phyloP scores from a whole-genome alignment of 2,797 vertebrate genomes.

The Craterocephalus amniculus region DNA sequence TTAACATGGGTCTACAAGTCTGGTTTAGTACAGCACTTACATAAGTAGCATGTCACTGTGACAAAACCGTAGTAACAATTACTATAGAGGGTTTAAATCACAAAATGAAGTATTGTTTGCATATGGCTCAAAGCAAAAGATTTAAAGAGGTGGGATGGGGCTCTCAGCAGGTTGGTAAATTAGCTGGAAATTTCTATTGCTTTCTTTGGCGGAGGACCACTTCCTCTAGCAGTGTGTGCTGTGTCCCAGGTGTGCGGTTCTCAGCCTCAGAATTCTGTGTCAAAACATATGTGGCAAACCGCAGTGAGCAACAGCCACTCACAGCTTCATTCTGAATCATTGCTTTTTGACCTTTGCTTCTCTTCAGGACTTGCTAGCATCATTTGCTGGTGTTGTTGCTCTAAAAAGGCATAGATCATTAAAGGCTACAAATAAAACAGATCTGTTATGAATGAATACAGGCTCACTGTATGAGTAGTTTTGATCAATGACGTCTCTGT shows the following conservation, averaged over 20 bases:
- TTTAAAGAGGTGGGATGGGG: background rate
- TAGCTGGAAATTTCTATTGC: conserved; percentile 88
- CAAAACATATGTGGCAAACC: conserved; percentile 81
- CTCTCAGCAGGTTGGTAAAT: conserved; percentile 77
- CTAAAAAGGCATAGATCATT: background rate
- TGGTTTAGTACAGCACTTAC: background rate
- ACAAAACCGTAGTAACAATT: conserved; percentile 59
- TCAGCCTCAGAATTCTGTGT: conserved; percentile 83
- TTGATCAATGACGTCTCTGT: background rate
- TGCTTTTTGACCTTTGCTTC: conserved; percentile 51
- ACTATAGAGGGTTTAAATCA: conserved; percentile 67
- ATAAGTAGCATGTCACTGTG: background rate
- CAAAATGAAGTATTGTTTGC: conserved; percentile 68
- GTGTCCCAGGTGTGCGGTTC: conserved; percentile 88
- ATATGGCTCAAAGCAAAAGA: conserved; percentile 53
- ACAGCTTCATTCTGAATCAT: conserved; percentile 60
- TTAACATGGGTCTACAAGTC: background rate
- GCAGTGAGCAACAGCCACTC: conserved; percentile 77
- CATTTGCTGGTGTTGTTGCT: conserved; percentile 20
- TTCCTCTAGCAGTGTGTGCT: conserved; percentile 85
- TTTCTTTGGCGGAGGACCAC: conserved; percentile 85
- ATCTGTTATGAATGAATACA: background rate
- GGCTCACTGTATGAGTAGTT: background rate
- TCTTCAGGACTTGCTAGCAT: conserved; percentile 31
- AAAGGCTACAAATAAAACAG: conserved; percentile 1